These are phyloP conservation scores for Rhinoderma darwinii DNA, from an alignment of 2,113 vertebrate species.

Conservation along the genomic window DNA sequence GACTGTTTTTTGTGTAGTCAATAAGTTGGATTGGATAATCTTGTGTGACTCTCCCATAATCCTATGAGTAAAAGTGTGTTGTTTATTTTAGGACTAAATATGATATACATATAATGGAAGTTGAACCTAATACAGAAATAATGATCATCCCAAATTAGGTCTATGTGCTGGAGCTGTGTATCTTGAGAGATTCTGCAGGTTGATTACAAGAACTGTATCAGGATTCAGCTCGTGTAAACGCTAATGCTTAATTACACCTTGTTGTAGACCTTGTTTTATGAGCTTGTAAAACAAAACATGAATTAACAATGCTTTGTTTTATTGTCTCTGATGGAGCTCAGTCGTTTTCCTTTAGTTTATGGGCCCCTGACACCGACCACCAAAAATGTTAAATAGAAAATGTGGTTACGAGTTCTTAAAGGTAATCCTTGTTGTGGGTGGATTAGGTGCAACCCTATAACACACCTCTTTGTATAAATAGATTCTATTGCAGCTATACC, in stretches of 20 bases:
- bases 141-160: too few relatives aligned
- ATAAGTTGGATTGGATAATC: too few relatives aligned
- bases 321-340: constrained; percentile 13
- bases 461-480: not conserved
- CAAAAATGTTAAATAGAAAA: not conserved
- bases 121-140: too few relatives aligned
- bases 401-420: not conserved
- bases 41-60: too few relatives aligned
- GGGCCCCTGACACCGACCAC: not conserved
- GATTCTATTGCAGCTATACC: not conserved
- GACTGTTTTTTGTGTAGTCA: too few relatives aligned
- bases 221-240: not conserved
- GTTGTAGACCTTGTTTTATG: constrained; percentile 23
- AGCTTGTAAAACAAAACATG: constrained; percentile 45
- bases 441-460: not conserved
- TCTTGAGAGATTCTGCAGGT: not conserved
- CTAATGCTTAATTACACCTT: not conserved
- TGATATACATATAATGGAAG: too few relatives aligned
- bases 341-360: not conserved
- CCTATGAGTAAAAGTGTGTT: too few relatives aligned
- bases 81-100: too few relatives aligned
- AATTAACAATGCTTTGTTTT: constrained; percentile 25
- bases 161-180: not conserved
- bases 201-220: not conserved
- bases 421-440: not conserved